These are phyloP conservation scores for Bombus confusus DNA, from an alignment of 1,140 invertebrate species.

Conservation along the genomic window DNA sequence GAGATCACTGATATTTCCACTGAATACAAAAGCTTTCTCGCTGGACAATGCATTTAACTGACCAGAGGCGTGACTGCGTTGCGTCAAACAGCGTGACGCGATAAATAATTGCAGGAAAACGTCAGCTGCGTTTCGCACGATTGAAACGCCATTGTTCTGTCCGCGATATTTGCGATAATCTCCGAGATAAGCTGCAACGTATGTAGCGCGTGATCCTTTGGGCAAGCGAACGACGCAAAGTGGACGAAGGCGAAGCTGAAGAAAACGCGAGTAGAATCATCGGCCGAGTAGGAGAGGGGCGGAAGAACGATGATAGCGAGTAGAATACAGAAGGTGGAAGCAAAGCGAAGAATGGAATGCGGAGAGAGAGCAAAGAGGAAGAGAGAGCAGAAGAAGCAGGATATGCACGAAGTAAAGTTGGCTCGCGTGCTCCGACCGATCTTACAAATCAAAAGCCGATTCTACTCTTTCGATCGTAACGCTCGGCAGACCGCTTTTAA, in stretches of 20 bases:
- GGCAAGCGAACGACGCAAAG: neutral
- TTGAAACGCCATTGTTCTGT: constrained; percentile 47
- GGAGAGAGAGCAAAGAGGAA: neutral
- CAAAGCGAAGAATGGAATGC: constrained; percentile 3
- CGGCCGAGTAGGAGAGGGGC: neutral
- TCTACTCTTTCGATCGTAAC: constrained; percentile 5
- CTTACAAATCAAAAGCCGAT: constrained; percentile 43
- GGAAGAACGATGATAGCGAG: constrained; percentile 21
- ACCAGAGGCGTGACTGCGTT: constrained; percentile 11
- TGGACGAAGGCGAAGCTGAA: neutral
- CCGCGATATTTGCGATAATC: constrained; percentile 48
- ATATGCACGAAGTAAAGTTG: constrained; percentile 11
- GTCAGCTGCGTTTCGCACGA: constrained; percentile 27
- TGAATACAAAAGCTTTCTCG: neutral
- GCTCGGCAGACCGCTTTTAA: constrained; percentile 17
- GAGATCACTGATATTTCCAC: neutral
- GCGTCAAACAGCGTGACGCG: constrained; percentile 27
- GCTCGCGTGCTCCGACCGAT: constrained; percentile 45
- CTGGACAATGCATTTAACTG: neutral
- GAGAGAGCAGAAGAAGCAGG: neutral
- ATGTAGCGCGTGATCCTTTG: constrained; percentile 13
- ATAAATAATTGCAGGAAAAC: constrained; percentile 40
- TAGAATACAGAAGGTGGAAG: constrained; percentile 31
- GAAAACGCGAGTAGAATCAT: constrained; percentile 15
- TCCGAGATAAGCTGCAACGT: constrained; percentile 14